These are phyloP conservation scores for Oxyura jamaicensis DNA, from an alignment of 2,113 vertebrate species.

Conservation along the genomic window DNA sequence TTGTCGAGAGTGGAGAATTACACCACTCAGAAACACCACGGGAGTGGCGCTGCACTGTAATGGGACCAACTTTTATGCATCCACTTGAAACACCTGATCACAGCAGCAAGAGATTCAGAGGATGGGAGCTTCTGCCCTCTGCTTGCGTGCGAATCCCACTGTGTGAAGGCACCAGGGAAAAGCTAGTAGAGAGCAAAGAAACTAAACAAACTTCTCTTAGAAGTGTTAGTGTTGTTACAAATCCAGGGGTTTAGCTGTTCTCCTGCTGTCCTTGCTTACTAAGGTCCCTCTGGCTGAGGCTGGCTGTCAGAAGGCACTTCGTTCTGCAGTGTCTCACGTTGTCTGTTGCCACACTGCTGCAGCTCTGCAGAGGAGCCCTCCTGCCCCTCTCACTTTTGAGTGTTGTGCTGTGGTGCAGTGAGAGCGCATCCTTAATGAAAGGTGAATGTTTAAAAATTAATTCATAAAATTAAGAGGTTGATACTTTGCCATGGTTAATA, in stretches of 20 bases:
- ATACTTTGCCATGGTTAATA: background rate
- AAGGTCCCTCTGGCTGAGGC: background rate
- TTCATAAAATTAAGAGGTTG: background rate
- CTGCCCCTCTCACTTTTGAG: background rate
- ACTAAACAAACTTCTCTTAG: background rate
- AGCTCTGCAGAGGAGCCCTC: background rate
- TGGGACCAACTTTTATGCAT: background rate
- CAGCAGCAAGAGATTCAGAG: background rate
- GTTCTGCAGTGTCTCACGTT: background rate
- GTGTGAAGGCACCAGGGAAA: background rate
- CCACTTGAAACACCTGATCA: background rate
- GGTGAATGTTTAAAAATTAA: background rate
- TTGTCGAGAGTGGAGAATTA: background rate
- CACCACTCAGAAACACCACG: background rate
- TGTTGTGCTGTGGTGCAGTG: background rate
- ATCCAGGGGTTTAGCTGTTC: background rate
- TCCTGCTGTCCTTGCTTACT: background rate
- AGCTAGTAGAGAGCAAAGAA: background rate
- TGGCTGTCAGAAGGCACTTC: background rate
- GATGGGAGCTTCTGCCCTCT: background rate
- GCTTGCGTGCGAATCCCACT: fast-evolving
- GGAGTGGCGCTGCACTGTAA: background rate
- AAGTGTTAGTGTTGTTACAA: background rate
- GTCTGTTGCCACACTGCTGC: background rate
- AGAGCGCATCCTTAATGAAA: background rate